Conservation (phyloP, 2,113 vertebrate genomes). For the Apodemus speciosus region DNA sequence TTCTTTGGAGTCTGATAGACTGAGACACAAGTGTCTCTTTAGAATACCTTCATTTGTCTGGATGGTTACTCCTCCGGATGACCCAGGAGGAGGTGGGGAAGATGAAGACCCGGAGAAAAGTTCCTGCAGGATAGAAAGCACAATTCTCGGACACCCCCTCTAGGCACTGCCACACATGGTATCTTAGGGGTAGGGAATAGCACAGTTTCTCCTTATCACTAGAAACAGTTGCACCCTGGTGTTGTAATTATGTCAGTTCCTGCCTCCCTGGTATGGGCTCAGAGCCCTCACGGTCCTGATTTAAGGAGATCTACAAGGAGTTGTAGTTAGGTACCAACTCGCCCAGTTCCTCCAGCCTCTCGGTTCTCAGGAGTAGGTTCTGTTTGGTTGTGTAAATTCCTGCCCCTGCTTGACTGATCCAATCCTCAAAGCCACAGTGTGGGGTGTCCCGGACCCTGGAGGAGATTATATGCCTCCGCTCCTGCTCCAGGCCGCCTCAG, state of each 20-base stretch:
- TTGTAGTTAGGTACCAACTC: neutral
- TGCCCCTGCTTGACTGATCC: neutral
- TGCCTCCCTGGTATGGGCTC: neutral
- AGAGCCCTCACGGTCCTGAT: neutral
- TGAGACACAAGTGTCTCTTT: neutral
- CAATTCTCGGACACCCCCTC: neutral
- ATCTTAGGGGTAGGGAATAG: neutral
- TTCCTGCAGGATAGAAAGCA: neutral
- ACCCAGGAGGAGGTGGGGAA: neutral
- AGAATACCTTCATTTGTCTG: neutral
- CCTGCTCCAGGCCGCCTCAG: neutral
- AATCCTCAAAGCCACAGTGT: neutral
- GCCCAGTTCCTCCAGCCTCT: neutral
- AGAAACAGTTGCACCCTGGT: neutral
- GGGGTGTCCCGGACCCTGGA: neutral
- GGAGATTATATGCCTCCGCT: rapidly evolving
- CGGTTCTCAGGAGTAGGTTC: neutral
- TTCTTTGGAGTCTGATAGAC: neutral
- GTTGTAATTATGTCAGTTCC: neutral
- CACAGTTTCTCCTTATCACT: neutral
- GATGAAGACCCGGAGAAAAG: neutral
- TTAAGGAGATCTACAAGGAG: neutral
- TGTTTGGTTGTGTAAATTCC: neutral
- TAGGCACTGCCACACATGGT: too few species aligned
- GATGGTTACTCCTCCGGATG: neutral